Percentiles rank a stretch among this genome's conserved stretches.
Conservation (phyloP, 2,113 vertebrate genomes). For the Perognathus longimembris region DNA sequence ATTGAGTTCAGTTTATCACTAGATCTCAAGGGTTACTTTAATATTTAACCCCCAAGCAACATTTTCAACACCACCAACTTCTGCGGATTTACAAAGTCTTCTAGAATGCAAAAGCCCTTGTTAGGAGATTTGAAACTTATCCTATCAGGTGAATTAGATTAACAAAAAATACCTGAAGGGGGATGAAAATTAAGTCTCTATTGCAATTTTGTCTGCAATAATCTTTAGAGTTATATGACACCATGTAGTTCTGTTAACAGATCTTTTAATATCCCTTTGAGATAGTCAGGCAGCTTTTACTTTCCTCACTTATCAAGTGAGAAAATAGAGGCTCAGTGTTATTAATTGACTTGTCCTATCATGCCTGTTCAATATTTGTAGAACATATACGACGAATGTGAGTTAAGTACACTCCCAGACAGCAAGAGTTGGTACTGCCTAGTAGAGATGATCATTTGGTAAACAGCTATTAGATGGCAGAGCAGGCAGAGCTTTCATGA, state of each 20-base stretch:
- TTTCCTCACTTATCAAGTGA: constrained; percentile 19
- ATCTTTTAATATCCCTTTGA: neutral
- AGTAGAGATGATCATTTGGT: neutral
- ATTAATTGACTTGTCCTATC: neutral
- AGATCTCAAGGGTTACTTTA: constrained; percentile 58
- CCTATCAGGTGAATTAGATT: constrained; percentile 30
- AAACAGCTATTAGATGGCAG: neutral
- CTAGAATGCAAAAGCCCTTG: constrained; percentile 35
- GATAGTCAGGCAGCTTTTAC: neutral
- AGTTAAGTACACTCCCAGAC: neutral
- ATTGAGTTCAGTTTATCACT: constrained; percentile 49
- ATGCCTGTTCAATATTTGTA: constrained; percentile 27
- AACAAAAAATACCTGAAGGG: constrained; percentile 45
- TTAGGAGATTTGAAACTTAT: constrained; percentile 50
- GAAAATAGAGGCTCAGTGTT: neutral
- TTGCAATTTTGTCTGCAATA: constrained; percentile 5
- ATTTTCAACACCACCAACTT: constrained; percentile 4
- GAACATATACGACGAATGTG: neutral
- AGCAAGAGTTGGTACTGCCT: neutral
- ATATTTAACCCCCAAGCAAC: constrained; percentile 58
- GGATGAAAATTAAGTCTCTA: constrained; percentile 44
- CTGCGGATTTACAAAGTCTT: neutral
- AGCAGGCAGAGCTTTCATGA: neutral
- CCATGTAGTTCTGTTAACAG: neutral
- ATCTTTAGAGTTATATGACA: neutral